These are phyloP conservation scores for Eolophus roseicapilla DNA, from an alignment of 2,113 vertebrate genomes.

Conservation along the genomic window DNA sequence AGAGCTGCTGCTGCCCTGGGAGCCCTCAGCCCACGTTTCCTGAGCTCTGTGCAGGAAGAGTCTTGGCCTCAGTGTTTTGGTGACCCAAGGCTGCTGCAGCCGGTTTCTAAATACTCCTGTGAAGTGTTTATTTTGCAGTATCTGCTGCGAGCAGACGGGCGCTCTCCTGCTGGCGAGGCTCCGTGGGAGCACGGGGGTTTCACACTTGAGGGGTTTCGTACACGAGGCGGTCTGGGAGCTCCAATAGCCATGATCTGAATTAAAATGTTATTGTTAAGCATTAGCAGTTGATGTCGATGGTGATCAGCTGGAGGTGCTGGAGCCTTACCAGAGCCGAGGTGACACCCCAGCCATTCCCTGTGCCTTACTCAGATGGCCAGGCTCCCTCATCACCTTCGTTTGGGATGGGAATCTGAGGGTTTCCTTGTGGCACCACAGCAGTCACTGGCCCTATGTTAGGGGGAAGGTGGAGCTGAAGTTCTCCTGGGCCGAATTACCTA, in stretches of 20 bases:
- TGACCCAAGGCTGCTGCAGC: conserved; percentile 28
- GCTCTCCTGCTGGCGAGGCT: neutral
- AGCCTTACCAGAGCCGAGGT: neutral
- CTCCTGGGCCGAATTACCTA: neutral
- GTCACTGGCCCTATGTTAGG: fast-evolving
- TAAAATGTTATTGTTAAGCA: neutral
- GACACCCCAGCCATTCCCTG: neutral
- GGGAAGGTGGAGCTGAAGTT: neutral
- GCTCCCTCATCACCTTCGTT: neutral
- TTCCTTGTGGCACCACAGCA: neutral
- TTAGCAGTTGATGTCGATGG: neutral
- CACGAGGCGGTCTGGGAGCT: neutral
- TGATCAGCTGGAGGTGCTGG: conserved; percentile 10
- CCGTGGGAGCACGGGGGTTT: fast-evolving
- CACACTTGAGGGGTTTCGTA: neutral
- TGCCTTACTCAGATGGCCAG: neutral
- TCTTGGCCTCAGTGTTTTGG: neutral
- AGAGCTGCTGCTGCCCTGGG: neutral
- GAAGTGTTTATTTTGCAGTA: conserved; percentile 45
- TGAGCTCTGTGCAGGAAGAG: neutral
- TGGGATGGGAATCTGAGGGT: neutral
- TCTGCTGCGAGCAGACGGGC: neutral
- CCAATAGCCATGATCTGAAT: neutral
- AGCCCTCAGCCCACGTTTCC: neutral
- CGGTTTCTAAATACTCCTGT: conserved; percentile 11